Evolutionary conservation across 1,140 invertebrate genomes (phyloP), one percentile per base, ranked within the genome.

Genomic region (Arctopsyche grandis): DNA sequence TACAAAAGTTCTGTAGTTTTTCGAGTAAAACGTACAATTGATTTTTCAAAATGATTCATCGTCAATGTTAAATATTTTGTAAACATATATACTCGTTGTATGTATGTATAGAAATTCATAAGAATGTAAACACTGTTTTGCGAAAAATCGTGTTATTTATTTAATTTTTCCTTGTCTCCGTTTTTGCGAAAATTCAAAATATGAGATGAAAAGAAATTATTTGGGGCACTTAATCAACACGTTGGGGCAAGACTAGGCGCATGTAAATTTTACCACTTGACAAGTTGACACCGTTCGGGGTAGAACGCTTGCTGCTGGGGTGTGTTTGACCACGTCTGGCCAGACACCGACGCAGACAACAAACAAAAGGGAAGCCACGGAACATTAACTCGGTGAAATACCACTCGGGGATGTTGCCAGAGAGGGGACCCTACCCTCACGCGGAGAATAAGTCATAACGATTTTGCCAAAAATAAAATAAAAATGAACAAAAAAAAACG

Each of bases 331-430:
- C 63, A 63, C 75, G 63, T 78, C 76, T 70, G 76, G 63, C 44
- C 76, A 78, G 76, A 78, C 60, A 69, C 44, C 63, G 60, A 19
- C 19, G 63, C 63, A 58, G 66, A 79, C 80, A 75, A 77, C 81
- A 82, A 82, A 82, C 81, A 82, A 82, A 66, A 82, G 81, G 81
- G 77, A 77, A 44, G 69, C 74, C 78, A 82, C 73, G 81, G 81
- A 80, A 82, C 81, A 82, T 82, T 82, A 82, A 82, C 81, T 76
- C 70, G n/a, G 76, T 82, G 79, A 82, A 82, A 82, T 82, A 82
- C 81, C 81, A 82, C 78, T 48, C 46, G 66, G 78, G 75, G 76
- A 74, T 78, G 80, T 74, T 38, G 19, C 29, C 29, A 38, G n/a
- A 44, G 69, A 43, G 66, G 66, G 24, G 10, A 43, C 21, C 5